Percentiles rank a stretch among this genome's conserved stretches.
Conservation (phyloP, 1,140 invertebrate species). For the Diabrotica undecimpunctata region DNA sequence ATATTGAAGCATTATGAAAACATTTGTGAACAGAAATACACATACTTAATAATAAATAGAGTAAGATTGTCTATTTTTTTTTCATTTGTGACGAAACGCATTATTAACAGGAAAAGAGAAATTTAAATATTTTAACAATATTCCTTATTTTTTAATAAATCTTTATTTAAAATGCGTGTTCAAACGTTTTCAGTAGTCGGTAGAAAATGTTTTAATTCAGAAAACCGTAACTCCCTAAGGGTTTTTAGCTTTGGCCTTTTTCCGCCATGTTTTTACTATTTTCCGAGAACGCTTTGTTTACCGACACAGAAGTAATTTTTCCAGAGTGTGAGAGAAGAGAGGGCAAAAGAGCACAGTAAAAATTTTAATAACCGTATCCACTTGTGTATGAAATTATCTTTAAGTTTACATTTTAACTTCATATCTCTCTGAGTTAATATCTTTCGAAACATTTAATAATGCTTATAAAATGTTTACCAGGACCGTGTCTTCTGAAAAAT, state of each 20-base stretch:
- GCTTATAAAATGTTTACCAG: background rate
- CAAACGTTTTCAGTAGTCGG: background rate
- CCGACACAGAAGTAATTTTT: constrained; percentile 31
- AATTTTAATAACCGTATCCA: constrained; percentile 30
- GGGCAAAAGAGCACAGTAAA: constrained; percentile 24
- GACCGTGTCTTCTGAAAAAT: background rate
- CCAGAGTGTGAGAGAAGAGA: constrained; percentile 4
- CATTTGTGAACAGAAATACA: no score
- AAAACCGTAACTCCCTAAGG: background rate
- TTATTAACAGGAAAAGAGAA: no score
- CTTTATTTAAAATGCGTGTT: no score
- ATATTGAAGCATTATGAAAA: no score
- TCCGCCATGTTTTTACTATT: constrained; percentile 15
- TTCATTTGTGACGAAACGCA: no score
- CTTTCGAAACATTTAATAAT: constrained; percentile 17
- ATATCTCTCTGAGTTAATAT: constrained; percentile 18
- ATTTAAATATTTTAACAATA: no score
- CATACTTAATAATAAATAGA: no score
- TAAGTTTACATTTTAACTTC: constrained; percentile 23
- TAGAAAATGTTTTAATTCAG: constrained; percentile 1
- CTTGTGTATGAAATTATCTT: constrained; percentile 31
- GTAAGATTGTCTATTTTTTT: no score
- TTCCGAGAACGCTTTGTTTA: constrained; percentile 28
- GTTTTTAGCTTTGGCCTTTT: background rate
- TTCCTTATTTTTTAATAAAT: no score